Conservation (phyloP, 2,888 invertebrate species). For the Dynastes grantii region DNA sequence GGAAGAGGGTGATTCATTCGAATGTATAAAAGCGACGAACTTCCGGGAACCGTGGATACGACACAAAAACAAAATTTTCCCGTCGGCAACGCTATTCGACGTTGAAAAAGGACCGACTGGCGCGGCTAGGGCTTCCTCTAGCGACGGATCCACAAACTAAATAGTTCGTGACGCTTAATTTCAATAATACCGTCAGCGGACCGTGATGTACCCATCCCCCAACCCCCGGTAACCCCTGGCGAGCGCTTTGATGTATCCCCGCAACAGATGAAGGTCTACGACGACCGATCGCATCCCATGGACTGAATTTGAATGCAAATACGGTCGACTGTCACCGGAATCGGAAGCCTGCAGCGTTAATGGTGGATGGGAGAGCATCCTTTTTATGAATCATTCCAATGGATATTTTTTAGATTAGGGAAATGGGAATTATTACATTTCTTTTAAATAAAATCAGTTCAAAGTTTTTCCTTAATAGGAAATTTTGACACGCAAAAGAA, state of each 20-base stretch:
- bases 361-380: not conserved
- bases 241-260: slow-evolving; percentile 63
- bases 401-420: too few species aligned
- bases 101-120: not conserved
- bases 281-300: slow-evolving; percentile 38
- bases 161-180: slow-evolving; percentile 38
- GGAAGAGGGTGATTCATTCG: too few species aligned
- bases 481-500: too few species aligned
- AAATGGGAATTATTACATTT: too few species aligned
- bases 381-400: too few species aligned
- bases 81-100: too few species aligned
- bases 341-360: slow-evolving; percentile 37
- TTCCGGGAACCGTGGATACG: too few species aligned
- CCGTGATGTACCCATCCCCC: not conserved
- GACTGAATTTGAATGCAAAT: slow-evolving; percentile 66
- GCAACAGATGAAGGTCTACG: slow-evolving; percentile 65
- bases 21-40: too few species aligned
- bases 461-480: too few species aligned
- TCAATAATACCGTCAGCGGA: slow-evolving; percentile 28
- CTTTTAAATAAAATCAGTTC: too few species aligned
- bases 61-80: too few species aligned
- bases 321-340: slow-evolving; percentile 62
- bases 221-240: not conserved
- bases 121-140: not conserved
- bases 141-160: slow-evolving; percentile 30